These are phyloP conservation scores for Drosophila oshimai DNA, from an alignment of 1,140 invertebrate genomes.

Conservation along the genomic window DNA sequence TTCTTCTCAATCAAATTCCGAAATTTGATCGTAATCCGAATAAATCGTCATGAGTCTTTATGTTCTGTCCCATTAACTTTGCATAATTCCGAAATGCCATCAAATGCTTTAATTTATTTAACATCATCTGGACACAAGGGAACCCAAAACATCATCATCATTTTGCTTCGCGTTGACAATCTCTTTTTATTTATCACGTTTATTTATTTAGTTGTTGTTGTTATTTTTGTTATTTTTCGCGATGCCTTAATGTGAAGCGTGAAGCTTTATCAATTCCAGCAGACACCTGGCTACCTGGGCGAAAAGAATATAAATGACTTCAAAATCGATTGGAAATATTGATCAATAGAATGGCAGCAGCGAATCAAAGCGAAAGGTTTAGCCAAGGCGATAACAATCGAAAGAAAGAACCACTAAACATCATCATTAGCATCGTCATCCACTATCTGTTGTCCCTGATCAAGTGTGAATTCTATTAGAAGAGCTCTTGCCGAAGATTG, in stretches of 20 bases:
- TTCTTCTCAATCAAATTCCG: slow-evolving; percentile 8
- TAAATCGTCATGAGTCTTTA: slow-evolving; percentile 19
- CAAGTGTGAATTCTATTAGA: slow-evolving; percentile 47
- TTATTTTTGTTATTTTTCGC: not conserved
- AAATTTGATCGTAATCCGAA: not conserved
- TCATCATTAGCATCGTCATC: slow-evolving; percentile 28
- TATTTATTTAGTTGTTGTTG: slow-evolving; percentile 7
- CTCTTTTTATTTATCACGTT: slow-evolving; percentile 45
- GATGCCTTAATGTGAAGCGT: slow-evolving; percentile 23
- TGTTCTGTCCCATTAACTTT: slow-evolving; percentile 46
- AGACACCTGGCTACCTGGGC: slow-evolving; percentile 35
- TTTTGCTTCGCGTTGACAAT: slow-evolving; percentile 38
- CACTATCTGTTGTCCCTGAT: slow-evolving; percentile 1
- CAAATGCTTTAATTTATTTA: slow-evolving; percentile 49
- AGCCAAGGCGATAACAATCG: not conserved
- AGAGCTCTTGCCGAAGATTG: slow-evolving; percentile 29
- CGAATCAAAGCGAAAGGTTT: slow-evolving; percentile 15
- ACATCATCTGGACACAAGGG: slow-evolving; percentile 9
- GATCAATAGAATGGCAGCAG: slow-evolving; percentile 45
- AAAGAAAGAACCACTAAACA: slow-evolving; percentile 23
- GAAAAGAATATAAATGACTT: slow-evolving; percentile 30
- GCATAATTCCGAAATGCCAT: slow-evolving; percentile 47
- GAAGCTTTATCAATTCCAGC: slow-evolving; percentile 38
- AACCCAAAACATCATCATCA: slow-evolving; percentile 4
- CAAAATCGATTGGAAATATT: slow-evolving; percentile 48